Conservation (phyloP, 1,140 invertebrate species). For the Saccostrea echinata region DNA sequence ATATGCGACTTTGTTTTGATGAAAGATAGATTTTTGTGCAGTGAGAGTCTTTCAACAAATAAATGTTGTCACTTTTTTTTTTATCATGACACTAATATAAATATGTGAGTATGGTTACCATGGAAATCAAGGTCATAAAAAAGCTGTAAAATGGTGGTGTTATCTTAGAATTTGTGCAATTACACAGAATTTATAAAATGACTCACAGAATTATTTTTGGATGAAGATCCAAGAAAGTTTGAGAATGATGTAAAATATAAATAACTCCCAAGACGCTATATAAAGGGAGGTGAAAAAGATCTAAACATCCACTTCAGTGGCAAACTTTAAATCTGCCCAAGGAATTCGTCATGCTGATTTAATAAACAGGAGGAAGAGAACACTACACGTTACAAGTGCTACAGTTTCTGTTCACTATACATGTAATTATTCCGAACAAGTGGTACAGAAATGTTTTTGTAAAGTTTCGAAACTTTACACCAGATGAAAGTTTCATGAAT, state of each 20-base stretch:
- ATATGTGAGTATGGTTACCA: background rate
- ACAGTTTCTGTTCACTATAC: background rate
- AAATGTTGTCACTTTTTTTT: background rate
- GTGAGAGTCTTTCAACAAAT: background rate
- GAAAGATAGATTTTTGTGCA: background rate
- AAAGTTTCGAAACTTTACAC: constrained; percentile 6
- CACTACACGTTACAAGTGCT: constrained; percentile 12
- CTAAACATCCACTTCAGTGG: constrained; percentile 1
- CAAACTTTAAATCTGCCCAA: constrained; percentile 11
- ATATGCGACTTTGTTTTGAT: background rate
- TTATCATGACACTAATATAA: no score
- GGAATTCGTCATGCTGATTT: constrained; percentile 23
- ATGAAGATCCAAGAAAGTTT: constrained; percentile 10
- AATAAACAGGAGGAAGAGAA: background rate
- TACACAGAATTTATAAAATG: constrained; percentile 11
- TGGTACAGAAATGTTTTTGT: background rate
- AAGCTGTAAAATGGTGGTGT: background rate
- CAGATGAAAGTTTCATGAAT: constrained; percentile 23
- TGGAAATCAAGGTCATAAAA: background rate
- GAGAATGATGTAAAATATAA: constrained; percentile 11
- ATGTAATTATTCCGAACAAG: constrained; percentile 3
- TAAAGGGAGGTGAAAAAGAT: constrained; percentile 24
- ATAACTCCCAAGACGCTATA: constrained; percentile 11
- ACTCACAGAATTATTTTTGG: constrained; percentile 14
- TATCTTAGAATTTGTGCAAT: background rate